Evolutionary conservation across 2,888 invertebrate species (phyloP).

Genomic region (Dinocampus coccinellae): DNA sequence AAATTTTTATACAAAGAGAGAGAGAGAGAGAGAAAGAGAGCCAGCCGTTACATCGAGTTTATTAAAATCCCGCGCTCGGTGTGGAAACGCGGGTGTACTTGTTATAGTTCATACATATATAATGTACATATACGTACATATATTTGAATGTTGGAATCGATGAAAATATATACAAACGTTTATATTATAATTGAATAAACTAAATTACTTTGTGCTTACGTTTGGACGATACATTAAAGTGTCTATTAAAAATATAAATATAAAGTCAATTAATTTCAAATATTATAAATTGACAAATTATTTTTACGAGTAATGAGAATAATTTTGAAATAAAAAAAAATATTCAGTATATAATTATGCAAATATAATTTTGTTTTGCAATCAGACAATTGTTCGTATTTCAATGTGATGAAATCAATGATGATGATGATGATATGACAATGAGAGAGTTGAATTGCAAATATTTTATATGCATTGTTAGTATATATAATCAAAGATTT

Average conservation of each 20-base stretch:
- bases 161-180: not conserved
- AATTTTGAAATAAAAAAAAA: not conserved
- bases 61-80: constrained; percentile 61
- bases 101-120: constrained; percentile 3
- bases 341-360: not conserved
- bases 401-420: constrained; percentile 6
- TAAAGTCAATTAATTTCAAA: too few relatives aligned
- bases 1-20: constrained; percentile 65
- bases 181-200: not conserved
- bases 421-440: constrained; percentile 26
- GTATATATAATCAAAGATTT: constrained; percentile 33
- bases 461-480: constrained; percentile 15
- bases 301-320: too few relatives aligned
- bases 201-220: not conserved
- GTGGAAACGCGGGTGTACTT: constrained; percentile 26
- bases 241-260: too few relatives aligned
- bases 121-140: not conserved
- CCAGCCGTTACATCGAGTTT: constrained; percentile 66
- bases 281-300: too few relatives aligned
- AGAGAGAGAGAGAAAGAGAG: constrained; percentile 65
- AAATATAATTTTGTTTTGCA: not conserved
- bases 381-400: constrained; percentile 1
- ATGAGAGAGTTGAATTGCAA: not conserved
- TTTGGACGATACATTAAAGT: not conserved
- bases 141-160: not conserved